Base-by-base conservation (phyloP, 2,113 vertebrate genomes). In the Coturnix japonica region DNA sequence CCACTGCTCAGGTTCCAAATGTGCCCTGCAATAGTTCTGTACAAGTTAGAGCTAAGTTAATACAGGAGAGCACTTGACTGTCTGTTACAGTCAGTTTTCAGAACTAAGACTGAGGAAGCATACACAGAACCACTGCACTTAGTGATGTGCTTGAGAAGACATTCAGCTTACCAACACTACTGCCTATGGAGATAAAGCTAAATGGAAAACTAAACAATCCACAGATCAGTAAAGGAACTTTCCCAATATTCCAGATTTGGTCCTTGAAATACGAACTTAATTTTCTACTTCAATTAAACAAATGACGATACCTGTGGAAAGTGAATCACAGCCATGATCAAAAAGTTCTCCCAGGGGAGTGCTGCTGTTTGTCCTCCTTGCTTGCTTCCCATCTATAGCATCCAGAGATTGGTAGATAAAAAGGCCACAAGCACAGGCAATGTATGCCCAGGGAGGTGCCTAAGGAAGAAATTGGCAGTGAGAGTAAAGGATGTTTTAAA, bases 331-430 rank as follows among this genome's bases (percentile, higher is more conserved):
- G 93, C 99, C 99, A 87, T 99, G 99, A 97, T 99, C 99, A 95
- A 99, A 99, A 73, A 99, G 98, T 94, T 99, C 99, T 80, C 99
- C 99, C 95, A 99, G 96, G 0, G 99, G 99, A 93, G 99, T 99
- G 91, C 99, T 99, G 97, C 98, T 99, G 28, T 99, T 99, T 77
- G 99, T 99, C 96, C 99, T 98, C 90, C 99, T 98, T 44, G 99
- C 99, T 97, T 99, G 99, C 92, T 99, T 99, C 44, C 99, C 99
- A 77, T 99, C 99, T 47, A 99, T 99, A 76, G 99, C 99, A 56
- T 99, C 99, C 97, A 99, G 95, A 22, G 99, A 99, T 96, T 99
- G 99, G 97, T 99, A 99, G 93, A 99, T 97, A 96, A 99, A 99
- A 89, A 99, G 98, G 78, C 99, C 99, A 83, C 99, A 98, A 0